Percentiles rank a stretch among this genome's conserved stretches.
These are phyloP conservation scores for Indicator maculatus DNA, from an alignment of 2,113 vertebrate species.

Conservation along the genomic window DNA sequence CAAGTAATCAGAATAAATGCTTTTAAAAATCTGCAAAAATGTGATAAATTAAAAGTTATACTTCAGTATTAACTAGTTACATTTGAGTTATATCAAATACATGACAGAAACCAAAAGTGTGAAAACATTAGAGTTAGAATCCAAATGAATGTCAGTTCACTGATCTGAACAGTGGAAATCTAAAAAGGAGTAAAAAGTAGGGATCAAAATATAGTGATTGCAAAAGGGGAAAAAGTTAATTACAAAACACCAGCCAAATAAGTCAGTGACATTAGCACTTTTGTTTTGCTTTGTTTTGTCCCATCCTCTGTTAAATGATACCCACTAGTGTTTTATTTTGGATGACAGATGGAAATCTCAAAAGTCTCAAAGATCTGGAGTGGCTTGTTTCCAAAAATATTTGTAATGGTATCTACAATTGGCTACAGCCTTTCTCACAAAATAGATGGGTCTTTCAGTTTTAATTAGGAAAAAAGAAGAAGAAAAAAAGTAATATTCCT, in stretches of 20 bases:
- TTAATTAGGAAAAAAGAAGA: background rate
- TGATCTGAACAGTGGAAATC: background rate
- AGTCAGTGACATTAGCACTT: background rate
- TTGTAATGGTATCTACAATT: background rate
- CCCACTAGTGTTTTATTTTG: background rate
- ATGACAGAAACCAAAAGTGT: background rate
- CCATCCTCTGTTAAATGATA: background rate
- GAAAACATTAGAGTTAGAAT: background rate
- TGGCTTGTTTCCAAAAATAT: background rate
- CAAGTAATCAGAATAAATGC: slow-evolving; percentile 6
- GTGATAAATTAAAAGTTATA: background rate
- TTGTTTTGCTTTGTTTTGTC: background rate
- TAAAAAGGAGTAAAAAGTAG: background rate
- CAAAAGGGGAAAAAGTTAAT: background rate
- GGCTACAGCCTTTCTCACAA: background rate
- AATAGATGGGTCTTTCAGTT: background rate
- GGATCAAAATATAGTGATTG: background rate
- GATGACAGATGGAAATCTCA: background rate
- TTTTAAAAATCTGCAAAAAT: slow-evolving; percentile 6
- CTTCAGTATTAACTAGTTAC: background rate
- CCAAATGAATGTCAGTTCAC: background rate
- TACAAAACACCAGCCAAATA: background rate
- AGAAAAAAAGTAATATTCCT: background rate
- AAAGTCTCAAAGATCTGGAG: background rate
- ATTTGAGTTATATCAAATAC: background rate